phyloP scores from a whole-genome alignment of 2,797 vertebrate species.

The Alfaro cultratus region DNA sequence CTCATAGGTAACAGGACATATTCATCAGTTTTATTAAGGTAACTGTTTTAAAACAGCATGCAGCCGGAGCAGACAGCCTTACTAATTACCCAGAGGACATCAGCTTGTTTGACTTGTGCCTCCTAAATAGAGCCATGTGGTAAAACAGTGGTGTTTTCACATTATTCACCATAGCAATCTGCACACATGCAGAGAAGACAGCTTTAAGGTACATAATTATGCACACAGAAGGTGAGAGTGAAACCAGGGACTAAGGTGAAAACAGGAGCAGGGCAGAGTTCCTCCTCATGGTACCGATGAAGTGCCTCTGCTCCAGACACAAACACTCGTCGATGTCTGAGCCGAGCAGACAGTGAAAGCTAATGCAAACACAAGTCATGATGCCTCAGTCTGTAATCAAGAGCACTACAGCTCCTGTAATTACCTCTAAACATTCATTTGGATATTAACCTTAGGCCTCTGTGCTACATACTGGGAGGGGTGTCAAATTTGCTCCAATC shows the following conservation, averaged over 20 bases:
- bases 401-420: slow-evolving; percentile 56
- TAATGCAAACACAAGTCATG: slow-evolving; percentile 63
- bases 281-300: slow-evolving; percentile 25
- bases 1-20: not conserved
- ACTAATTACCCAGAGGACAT: not conserved
- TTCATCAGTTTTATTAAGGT: not conserved
- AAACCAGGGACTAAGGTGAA: slow-evolving; percentile 19
- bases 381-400: slow-evolving; percentile 67
- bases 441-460: slow-evolving; percentile 59
- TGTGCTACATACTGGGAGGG: slow-evolving; percentile 19
- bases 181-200: not conserved
- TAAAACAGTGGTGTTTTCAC: not conserved
- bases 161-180: not conserved
- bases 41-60: not conserved
- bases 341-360: slow-evolving; percentile 59
- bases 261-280: slow-evolving; percentile 50
- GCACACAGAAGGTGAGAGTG: slow-evolving; percentile 21
- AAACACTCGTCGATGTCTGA: slow-evolving; percentile 40
- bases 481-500: slow-evolving; percentile 30
- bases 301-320: slow-evolving; percentile 28
- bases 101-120: not conserved
- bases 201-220: not conserved
- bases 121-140: not conserved
- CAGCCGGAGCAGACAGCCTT: not conserved
- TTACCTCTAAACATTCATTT: slow-evolving; percentile 73